Evolutionary conservation across 2,888 invertebrate genomes (phyloP), one percentile per base, ranked within the genome.

Genomic region (Hypsopygia costalis): DNA sequence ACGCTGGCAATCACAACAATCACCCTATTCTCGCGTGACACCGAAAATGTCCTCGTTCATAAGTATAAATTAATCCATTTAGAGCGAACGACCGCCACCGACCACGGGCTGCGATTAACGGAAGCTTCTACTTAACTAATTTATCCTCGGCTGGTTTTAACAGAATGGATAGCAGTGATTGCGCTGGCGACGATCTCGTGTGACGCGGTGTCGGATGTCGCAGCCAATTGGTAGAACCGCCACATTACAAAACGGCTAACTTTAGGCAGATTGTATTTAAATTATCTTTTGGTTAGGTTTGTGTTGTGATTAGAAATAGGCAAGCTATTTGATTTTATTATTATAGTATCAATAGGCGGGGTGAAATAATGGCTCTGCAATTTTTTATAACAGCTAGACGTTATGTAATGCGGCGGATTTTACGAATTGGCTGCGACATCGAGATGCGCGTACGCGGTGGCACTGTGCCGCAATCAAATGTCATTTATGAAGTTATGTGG

Each of bases 21-120:
- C 88, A 85, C 86, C 85, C 85, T 76, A 87, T 83, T 85, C 81
- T 86, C 70, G 85, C 82, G 77, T 87, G 88, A 86, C 86, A 87
- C 87, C 87, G 78, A 88, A 88, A 88, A 73, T 82, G 87, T 83
- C 87, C 88, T 86, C 87, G 83, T 75, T 81, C 76, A 81, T 86
- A 88, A 83, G 87, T 89, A 89, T 89, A 89, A 89, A 89, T 89
- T 89, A 89, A 89, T 89, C 89, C 89, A 89, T 89, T 89, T 89
- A 86, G 81, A 81, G 62, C 81, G 77, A 62, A 68, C 83, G 75
- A 73, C 80, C 80, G 80, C 72, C 79, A 81, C 76, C 78, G 77
- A 72, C 75, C 76, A 70, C 76, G 77, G 75, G 79, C 74, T 85
- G 76, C 89, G 89, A 89, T 89, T 89, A 89, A 82, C 89, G 89